Evolutionary conservation across 2,888 invertebrate species (phyloP), one percentile per base, ranked within the genome.

Genomic region (Erpobdella octoculata): DNA sequence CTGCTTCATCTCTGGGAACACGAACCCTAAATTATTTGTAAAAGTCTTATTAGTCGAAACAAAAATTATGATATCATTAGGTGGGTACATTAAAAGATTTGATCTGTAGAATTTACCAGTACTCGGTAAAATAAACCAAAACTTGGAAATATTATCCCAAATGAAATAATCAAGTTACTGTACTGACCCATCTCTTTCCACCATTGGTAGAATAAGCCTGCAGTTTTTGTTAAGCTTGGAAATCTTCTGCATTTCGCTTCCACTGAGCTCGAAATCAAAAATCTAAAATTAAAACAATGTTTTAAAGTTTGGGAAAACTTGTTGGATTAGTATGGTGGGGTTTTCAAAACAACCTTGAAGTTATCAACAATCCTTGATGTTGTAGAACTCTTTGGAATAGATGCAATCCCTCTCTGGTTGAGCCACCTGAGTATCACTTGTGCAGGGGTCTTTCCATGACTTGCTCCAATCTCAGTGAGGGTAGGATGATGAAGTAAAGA

Each of bases 311-410:
- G 9, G 31, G 18, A n/a, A n/a, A 70, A 9, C 21, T 12, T n/a
- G 33, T 64, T 21, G 36, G 36, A n/a, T 21, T 48, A 8, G 18
- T 31, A 53, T 53, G 9, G 28, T 18, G 53, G 28, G 12, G 21
- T 28, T 21, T 61, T 18, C 58, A 8, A 36, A 31, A 28, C n/a
- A 18, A 81, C 80, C 75, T 86, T 76, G 18, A 91, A 86, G 80
- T 93, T 93, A 83, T 90, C 87, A 78, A 86, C 86, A 33, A 93
- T 87, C 74, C 92, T 87, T 6, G 84, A 80, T 0, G 88, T 84
- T 81, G 89, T 89, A 2, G 89, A 89, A 81, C 92, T 92, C 82
- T 93, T 93, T 5, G 93, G 93, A 78, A 93, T 91, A 46, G 88
- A 88, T 8, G 87, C 87, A 38, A 92, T 83, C 12, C 88, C 89